These are phyloP conservation scores for Thumatha senex DNA, from an alignment of 2,888 invertebrate species.

Conservation along the genomic window DNA sequence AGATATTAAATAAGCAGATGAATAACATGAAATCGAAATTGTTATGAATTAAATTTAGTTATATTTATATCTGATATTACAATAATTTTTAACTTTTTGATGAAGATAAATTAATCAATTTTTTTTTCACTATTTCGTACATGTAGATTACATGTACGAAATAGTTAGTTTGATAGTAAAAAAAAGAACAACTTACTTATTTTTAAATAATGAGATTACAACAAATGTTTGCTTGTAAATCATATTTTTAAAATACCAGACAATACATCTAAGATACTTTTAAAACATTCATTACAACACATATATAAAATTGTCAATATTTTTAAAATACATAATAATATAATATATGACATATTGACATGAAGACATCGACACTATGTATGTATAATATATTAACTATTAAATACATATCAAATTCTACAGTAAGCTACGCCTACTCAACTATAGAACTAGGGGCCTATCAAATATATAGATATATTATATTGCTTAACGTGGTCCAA, in stretches of 20 bases:
- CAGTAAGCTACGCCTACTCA: conserved; percentile 72
- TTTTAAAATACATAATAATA: conserved; percentile 35
- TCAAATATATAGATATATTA: conserved; percentile 75
- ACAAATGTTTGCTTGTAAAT: not conserved
- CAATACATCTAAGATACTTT: conserved; percentile 15
- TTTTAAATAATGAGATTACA: no score
- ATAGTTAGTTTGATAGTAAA: no score
- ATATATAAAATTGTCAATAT: conserved; percentile 24
- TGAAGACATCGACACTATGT: conserved; percentile 32
- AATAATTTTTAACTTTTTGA: conserved; percentile 15
- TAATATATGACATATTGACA: conserved; percentile 34
- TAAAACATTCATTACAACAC: conserved; percentile 21
- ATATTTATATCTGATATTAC: conserved; percentile 15
- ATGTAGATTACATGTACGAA: no score
- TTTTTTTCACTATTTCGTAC: no score
- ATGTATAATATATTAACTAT: conserved; percentile 20
- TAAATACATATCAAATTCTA: conserved; percentile 66
- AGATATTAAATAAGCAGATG: conserved; percentile 15
- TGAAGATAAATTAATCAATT: no score
- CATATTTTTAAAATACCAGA: conserved; percentile 25
- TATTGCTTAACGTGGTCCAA: conserved; percentile 82
- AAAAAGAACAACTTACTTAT: no score
- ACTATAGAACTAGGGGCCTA: conserved; percentile 69
- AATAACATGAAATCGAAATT: conserved; percentile 21
- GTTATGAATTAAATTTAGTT: conserved; percentile 14